Conservation (phyloP, 2,113 vertebrate species). For the Nothocercus julius region DNA sequence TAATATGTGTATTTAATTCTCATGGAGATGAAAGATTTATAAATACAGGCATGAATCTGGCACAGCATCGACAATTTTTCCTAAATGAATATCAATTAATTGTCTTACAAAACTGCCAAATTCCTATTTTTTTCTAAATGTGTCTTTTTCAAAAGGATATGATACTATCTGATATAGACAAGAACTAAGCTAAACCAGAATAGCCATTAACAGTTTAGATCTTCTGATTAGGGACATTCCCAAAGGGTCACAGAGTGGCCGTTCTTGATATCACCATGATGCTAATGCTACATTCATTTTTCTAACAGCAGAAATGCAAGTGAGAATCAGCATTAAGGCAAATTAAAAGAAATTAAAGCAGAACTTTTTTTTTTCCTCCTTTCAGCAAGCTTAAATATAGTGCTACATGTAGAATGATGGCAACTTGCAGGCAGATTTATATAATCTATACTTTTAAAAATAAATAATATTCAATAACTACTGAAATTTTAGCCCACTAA, state of each 20-base stretch:
- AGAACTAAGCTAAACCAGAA: not conserved
- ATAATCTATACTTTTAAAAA: not conserved
- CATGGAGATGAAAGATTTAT: not conserved
- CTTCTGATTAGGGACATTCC: not conserved
- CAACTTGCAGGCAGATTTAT: not conserved
- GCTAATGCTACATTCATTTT: not conserved
- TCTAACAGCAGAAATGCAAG: not conserved
- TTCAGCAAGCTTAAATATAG: not conserved
- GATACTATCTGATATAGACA: not conserved
- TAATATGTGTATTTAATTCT: not conserved
- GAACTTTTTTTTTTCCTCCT: not conserved
- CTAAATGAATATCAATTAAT: not conserved
- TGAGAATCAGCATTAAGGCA: not conserved
- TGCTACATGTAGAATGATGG: not conserved
- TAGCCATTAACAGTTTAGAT: not conserved
- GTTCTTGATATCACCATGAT: not conserved
- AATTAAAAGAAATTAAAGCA: not conserved
- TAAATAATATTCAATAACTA: not conserved
- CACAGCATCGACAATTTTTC: not conserved
- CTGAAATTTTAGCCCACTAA: not conserved
- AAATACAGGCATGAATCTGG: not conserved
- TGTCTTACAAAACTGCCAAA: not conserved
- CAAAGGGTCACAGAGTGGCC: not conserved
- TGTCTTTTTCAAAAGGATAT: not conserved
- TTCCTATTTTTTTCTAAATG: not conserved